A percentile compares a stretch with the other conserved stretches of the same genome.
These are phyloP conservation scores for Mystacides longicornis DNA, from an alignment of 2,888 invertebrate species.

Conservation along the genomic window DNA sequence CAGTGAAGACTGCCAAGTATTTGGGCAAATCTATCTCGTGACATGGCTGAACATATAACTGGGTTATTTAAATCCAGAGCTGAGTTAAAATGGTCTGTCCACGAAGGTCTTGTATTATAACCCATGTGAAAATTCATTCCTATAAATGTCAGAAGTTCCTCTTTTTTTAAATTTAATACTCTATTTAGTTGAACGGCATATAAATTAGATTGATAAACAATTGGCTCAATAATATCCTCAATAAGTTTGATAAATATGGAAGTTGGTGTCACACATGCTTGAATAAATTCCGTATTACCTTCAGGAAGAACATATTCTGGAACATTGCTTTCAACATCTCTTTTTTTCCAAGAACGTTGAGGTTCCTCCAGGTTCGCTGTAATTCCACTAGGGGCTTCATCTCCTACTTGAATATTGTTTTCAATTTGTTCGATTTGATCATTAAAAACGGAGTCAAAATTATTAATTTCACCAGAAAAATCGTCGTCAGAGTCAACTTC, in stretches of 20 bases:
- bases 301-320: neutral
- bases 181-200: neutral
- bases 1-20: too few species aligned
- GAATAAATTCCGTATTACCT: neutral
- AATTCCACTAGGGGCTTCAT: neutral
- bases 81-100: neutral
- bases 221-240: slow-evolving; percentile 1
- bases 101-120: too few species aligned
- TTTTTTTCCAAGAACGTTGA: neutral
- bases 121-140: too few species aligned
- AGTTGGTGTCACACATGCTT: neutral
- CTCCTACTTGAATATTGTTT: neutral
- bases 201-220: neutral
- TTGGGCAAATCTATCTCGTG: neutral
- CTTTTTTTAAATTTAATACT: too few species aligned
- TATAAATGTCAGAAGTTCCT: too few species aligned
- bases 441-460: neutral
- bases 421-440: neutral
- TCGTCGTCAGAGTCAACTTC: neutral
- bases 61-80: neutral
- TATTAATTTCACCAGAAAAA: neutral
- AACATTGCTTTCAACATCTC: neutral
- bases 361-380: neutral
- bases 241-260: slow-evolving; percentile 2
- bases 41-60: neutral